phyloP scores from a whole-genome alignment of 1,140 invertebrate genomes.

The Drosophila paulistorum region DNA sequence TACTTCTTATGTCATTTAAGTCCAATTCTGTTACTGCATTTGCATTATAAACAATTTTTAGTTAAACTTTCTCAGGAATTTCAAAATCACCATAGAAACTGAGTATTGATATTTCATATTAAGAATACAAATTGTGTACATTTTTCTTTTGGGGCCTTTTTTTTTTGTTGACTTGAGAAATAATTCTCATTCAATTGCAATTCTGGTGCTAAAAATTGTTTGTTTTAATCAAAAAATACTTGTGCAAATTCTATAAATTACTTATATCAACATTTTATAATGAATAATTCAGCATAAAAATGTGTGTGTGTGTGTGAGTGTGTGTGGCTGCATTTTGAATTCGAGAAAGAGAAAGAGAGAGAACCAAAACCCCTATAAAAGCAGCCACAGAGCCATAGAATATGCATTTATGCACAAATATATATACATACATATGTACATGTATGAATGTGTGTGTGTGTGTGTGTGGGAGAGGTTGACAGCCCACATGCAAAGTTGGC shows the following conservation, averaged over 20 bases:
- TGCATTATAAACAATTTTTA: too few relatives aligned
- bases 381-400: conserved; percentile 32
- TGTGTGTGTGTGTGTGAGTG: not conserved
- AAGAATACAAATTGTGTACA: not conserved
- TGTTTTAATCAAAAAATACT: conserved; percentile 36
- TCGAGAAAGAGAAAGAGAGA: conserved; percentile 3
- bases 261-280: conserved; percentile 63
- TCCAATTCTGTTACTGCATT: too few relatives aligned
- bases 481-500: conserved; percentile 42
- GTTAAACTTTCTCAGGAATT: not conserved
- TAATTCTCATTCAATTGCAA: conserved; percentile 9
- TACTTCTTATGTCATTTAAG: too few relatives aligned
- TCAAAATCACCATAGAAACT: not conserved
- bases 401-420: conserved; percentile 17
- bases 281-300: conserved; percentile 54
- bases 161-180: not conserved
- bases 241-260: conserved; percentile 65
- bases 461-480: too few relatives aligned
- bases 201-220: conserved; percentile 17
- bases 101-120: not conserved
- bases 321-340: conserved; percentile 41
- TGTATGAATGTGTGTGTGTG: too few relatives aligned
- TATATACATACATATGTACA: not conserved
- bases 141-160: not conserved
- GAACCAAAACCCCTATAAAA: not conserved